Percentiles rank a stretch among this genome's conserved stretches.
phyloP scores from a whole-genome alignment of 1,140 invertebrate genomes.

The Hylyphantes graminicola region DNA sequence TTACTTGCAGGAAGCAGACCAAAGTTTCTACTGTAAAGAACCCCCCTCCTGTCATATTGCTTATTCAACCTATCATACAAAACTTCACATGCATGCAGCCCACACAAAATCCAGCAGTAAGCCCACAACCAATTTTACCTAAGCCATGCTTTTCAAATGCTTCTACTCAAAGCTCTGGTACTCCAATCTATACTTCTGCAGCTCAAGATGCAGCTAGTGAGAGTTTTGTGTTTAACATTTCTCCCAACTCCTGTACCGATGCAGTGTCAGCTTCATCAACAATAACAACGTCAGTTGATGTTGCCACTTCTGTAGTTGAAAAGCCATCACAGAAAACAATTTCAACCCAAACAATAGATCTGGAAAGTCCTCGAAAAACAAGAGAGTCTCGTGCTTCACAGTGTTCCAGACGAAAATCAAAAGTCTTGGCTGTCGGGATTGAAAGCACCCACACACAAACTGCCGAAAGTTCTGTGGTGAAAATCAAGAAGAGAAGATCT shows the following conservation, averaged over 20 bases:
- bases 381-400: slow-evolving; percentile 44
- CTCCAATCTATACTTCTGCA: not conserved
- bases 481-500: slow-evolving; percentile 50
- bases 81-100: slow-evolving; percentile 25
- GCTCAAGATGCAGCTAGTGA: not conserved
- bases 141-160: not conserved
- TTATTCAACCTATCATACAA: slow-evolving; percentile 48
- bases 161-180: not conserved
- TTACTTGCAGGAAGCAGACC: slow-evolving; percentile 30
- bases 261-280: not conserved
- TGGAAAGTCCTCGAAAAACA: not conserved
- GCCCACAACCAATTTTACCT: slow-evolving; percentile 38
- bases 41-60: slow-evolving; percentile 13
- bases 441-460: slow-evolving; percentile 59
- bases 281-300: not conserved
- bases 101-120: not conserved
- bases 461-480: slow-evolving; percentile 53
- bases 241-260: not conserved
- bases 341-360: slow-evolving; percentile 32
- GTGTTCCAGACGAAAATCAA: slow-evolving; percentile 28
- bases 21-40: not conserved
- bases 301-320: not conserved
- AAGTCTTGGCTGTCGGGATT: slow-evolving; percentile 4
- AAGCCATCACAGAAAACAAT: not conserved
- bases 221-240: not conserved